Conservation (phyloP, 2,113 vertebrate species). For the Anser brachyrhynchus region DNA sequence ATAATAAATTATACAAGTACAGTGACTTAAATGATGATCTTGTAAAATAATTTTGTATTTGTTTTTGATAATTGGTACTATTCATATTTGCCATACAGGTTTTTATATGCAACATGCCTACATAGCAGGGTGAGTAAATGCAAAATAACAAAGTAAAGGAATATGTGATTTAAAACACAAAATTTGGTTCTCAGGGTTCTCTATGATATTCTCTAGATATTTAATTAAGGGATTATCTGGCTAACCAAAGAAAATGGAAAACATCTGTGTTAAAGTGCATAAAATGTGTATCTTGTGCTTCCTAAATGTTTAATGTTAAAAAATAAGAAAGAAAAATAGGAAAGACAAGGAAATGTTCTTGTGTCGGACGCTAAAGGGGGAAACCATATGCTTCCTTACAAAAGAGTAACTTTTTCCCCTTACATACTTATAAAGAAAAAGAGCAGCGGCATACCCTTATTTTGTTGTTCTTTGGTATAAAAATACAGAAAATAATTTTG, state of each 20-base stretch:
- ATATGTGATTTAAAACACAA: slow-evolving; percentile 15
- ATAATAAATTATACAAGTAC: neutral
- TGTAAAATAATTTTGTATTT: neutral
- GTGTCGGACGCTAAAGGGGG: neutral
- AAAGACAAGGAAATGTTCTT: neutral
- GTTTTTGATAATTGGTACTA: neutral
- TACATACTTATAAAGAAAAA: neutral
- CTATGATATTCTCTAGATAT: neutral
- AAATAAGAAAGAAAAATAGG: neutral
- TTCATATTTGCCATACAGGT: neutral
- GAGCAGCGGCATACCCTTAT: neutral
- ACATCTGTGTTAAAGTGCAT: neutral
- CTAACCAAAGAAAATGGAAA: slow-evolving; percentile 32
- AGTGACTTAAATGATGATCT: neutral
- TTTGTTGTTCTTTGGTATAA: neutral
- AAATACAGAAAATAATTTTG: neutral
- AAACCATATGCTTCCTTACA: neutral
- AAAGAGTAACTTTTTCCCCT: neutral
- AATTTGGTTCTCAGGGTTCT: neutral
- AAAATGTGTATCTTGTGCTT: neutral
- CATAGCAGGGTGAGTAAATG: neutral
- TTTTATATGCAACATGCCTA: neutral
- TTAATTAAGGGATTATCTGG: slow-evolving; percentile 32
- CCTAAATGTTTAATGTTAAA: neutral
- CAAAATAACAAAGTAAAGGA: neutral